Percentiles rank a stretch among this genome's conserved stretches.
phyloP scores from a whole-genome alignment of 2,113 vertebrate genomes.

The Myotis davidii region DNA sequence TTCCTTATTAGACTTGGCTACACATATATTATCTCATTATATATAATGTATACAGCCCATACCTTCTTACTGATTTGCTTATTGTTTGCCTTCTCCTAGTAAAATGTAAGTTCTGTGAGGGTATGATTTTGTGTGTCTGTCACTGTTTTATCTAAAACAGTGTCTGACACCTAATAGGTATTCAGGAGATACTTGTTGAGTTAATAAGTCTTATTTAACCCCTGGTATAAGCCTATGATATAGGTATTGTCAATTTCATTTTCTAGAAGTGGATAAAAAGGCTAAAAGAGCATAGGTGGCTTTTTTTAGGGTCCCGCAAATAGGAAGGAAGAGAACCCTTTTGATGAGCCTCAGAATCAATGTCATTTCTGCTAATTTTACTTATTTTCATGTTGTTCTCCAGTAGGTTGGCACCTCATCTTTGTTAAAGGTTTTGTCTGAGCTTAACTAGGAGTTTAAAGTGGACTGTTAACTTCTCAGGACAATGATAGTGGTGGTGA shows the following conservation, averaged over 20 bases:
- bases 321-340: not conserved
- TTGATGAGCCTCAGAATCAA: not conserved
- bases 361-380: not conserved
- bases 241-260: not conserved
- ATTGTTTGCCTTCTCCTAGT: not conserved
- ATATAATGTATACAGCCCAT: not conserved
- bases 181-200: not conserved
- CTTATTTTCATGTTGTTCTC: not conserved
- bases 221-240: not conserved
- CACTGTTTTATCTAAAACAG: not conserved
- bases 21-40: not conserved
- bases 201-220: conserved; percentile 17
- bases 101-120: not conserved
- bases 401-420: not conserved
- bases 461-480: not conserved
- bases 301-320: not conserved
- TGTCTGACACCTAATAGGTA: not conserved
- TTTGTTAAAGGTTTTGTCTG: not conserved
- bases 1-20: not conserved
- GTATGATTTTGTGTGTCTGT: not conserved
- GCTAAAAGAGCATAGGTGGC: not conserved
- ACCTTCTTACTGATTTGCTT: not conserved
- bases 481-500: not conserved
- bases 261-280: not conserved
- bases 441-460: not conserved